Evolutionary conservation across 2,797 vertebrate species (phyloP).

Genomic region (Anas capensis): DNA sequence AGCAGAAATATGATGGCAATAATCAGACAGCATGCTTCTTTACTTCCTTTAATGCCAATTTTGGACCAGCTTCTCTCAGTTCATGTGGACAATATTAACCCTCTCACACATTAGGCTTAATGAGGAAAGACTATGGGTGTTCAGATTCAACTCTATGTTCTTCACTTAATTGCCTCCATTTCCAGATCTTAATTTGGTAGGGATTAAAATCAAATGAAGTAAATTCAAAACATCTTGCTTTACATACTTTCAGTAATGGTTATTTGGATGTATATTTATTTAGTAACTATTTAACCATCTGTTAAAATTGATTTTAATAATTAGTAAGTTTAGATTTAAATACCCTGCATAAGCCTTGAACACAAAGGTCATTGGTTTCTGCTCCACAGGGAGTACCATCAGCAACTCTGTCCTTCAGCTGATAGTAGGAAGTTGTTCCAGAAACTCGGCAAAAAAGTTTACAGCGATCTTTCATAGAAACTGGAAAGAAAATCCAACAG

Average conservation of each 20-base stretch:
- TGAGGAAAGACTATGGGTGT: background rate
- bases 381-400: conserved; percentile 94
- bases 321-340: conserved; percentile 58
- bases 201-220: background rate
- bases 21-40: background rate
- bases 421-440: conserved; percentile 94
- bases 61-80: background rate
- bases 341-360: conserved; percentile 98
- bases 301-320: conserved; percentile 43
- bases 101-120: background rate
- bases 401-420: conserved; percentile 92
- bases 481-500: conserved; percentile 79
- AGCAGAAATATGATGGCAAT: background rate
- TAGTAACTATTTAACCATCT: conserved; percentile 1
- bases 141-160: background rate
- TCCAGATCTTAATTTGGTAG: conserved; percentile 8
- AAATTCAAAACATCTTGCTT: background rate
- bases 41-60: background rate
- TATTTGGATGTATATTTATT: conserved; percentile 23
- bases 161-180: background rate
- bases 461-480: conserved; percentile 97
- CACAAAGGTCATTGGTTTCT: conserved; percentile 95
- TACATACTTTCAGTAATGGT: background rate
- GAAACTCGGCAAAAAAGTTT: conserved; percentile 97
- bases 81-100: background rate